Evolutionary conservation across 1,140 invertebrate genomes (phyloP).

Genomic region (Calosoma granatense): DNA sequence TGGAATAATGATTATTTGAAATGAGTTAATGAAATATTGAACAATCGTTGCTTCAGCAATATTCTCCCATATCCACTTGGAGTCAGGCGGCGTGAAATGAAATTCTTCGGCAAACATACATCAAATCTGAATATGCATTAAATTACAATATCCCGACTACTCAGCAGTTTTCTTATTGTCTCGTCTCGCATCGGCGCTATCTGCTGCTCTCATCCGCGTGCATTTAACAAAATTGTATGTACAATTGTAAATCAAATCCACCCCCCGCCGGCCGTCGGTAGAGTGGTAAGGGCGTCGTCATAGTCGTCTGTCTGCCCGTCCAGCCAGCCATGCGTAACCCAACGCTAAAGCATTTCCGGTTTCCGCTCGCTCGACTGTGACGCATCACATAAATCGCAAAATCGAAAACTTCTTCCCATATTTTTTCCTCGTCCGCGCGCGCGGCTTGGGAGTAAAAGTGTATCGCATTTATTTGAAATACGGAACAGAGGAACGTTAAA

Average conservation of each 20-base stretch:
- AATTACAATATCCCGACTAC: too few species aligned
- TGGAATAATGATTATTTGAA: too few species aligned
- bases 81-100: too few species aligned
- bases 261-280: not conserved
- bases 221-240: conserved; percentile 2
- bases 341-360: not conserved
- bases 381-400: not conserved
- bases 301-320: not conserved
- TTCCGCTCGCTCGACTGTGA: not conserved
- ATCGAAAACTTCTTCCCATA: not conserved
- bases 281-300: not conserved
- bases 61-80: too few species aligned
- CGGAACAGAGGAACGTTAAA: too few species aligned
- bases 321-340: not conserved
- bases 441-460: not conserved
- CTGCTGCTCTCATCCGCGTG: not conserved
- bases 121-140: too few species aligned
- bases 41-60: too few species aligned
- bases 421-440: too few species aligned
- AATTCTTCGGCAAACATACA: too few species aligned
- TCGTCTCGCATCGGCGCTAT: too few species aligned
- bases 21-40: too few species aligned
- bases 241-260: not conserved
- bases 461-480: not conserved
- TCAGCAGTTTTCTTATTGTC: not conserved